Evolutionary conservation across 2,888 invertebrate species (phyloP), one percentile per base, ranked within the genome.

Genomic region (Cheilosia scutellata): DNA sequence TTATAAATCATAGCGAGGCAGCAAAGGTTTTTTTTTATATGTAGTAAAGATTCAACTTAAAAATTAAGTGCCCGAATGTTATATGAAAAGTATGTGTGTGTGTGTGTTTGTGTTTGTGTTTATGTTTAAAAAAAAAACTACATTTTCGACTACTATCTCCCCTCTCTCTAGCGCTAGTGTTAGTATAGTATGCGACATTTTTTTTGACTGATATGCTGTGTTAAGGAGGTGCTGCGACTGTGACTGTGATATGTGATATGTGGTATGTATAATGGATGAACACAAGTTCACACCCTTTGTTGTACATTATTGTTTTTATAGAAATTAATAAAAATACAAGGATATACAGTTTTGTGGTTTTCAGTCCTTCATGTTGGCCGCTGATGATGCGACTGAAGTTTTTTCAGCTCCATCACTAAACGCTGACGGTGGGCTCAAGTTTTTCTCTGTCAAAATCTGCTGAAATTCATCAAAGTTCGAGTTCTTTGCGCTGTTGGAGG

Each of bases 391-490:
- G 33, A 31, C 4, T n/a, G 40, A 20, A 7, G 31, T 60, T 40
- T 82, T 71, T 44, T 77, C 74, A n/a, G 82, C 80, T 86, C 91
- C 92, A 87, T 93, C 93, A 80, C 92, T 92, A 87, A 93, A 93
- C 65, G 93, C 93, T 82, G 93, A 93, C 74, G 93, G 92, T 74
- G 91, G 91, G 87, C 92, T 91, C 5, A 91, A 87, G 84, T 91
- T 91, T 66, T 91, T 91, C 40, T 90, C 90, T 68, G 80, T 89
- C 31, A 90, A 88, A 63, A 90, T 89, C 57, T 90, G 89, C 58
- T 91, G 89, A 55, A 89, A 89, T 62, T 89, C 90, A 53, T 90
- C 90, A 58, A 88, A 82, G 51, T 78, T 79, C n/a, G 75, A 51
- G 7, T 49, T 62, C 11, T 77, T 84, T 27, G 27, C 20, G 20